phyloP scores from a whole-genome alignment of 1,140 invertebrate genomes.

The Calliopsis andreniformis region DNA sequence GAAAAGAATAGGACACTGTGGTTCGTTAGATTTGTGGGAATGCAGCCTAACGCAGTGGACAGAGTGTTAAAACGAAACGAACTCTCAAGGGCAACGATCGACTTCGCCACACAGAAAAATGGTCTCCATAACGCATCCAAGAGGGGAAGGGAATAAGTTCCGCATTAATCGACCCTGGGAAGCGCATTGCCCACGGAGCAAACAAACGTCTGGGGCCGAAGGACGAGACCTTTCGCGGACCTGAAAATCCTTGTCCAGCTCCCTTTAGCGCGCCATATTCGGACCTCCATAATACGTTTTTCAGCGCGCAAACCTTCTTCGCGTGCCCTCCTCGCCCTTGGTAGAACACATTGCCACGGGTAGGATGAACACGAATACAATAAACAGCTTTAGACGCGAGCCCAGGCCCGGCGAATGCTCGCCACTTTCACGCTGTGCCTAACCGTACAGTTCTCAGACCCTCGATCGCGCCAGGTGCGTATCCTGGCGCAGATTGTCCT shows the following conservation, averaged over 20 bases:
- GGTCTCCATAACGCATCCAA: not conserved
- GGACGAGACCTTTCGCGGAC: constrained; percentile 37
- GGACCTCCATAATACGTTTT: not conserved
- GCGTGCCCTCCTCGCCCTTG: too few relatives aligned
- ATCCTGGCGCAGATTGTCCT: not conserved
- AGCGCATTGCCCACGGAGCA: not conserved
- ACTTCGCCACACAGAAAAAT: not conserved
- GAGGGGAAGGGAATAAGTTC: constrained; percentile 12
- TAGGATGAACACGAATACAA: not conserved
- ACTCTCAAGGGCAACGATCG: not conserved
- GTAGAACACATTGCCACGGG: not conserved
- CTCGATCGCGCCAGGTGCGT: too few relatives aligned
- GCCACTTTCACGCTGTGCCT: too few relatives aligned
- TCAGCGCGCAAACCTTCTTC: not conserved
- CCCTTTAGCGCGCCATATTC: constrained; percentile 27
- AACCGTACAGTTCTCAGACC: too few relatives aligned
- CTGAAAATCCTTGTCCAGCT: constrained; percentile 17
- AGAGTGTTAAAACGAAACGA: not conserved
- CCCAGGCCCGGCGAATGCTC: too few relatives aligned
- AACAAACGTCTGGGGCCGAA: constrained; percentile 40
- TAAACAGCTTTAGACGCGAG: not conserved
- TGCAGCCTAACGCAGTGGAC: too few relatives aligned
- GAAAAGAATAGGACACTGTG: too few relatives aligned
- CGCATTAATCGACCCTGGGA: constrained; percentile 44
- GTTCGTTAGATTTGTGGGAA: too few relatives aligned